These are phyloP conservation scores for Microplitis deprimator DNA, from an alignment of 2,888 invertebrate species.

Conservation along the genomic window DNA sequence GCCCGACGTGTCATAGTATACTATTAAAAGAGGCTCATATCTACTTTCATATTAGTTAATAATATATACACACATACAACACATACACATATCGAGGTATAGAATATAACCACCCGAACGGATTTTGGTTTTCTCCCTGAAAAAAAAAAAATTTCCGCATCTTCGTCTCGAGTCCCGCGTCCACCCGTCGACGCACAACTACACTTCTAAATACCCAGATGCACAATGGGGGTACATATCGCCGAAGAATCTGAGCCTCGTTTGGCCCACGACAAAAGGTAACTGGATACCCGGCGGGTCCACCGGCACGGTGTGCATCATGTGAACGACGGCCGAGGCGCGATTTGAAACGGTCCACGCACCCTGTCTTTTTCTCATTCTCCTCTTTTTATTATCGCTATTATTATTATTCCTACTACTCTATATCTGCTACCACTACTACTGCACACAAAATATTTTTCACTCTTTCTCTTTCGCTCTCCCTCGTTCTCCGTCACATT, in stretches of 20 bases:
- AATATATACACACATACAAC: constrained; percentile 3
- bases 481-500: constrained; percentile 24
- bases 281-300: constrained; percentile 64
- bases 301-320: constrained; percentile 52
- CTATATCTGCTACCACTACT: background rate
- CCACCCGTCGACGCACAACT: constrained; percentile 1
- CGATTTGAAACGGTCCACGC: constrained; percentile 59
- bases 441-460: constrained; percentile 21
- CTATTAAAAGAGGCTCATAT: constrained; percentile 46
- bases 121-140: constrained; percentile 24
- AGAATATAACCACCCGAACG: background rate
- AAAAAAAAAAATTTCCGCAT: background rate
- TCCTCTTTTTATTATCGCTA: constrained; percentile 36
- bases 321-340: constrained; percentile 61
- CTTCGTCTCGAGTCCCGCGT: constrained; percentile 10
- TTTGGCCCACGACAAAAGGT: constrained; percentile 68
- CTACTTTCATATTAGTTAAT: constrained; percentile 35
- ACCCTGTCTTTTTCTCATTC: constrained; percentile 41
- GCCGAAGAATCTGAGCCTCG: constrained; percentile 53
- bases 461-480: constrained; percentile 44
- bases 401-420: background rate
- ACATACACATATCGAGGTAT: too few relatives aligned
- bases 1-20: constrained; percentile 63
- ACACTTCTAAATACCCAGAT: constrained; percentile 62
- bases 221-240: constrained; percentile 59